Evolutionary conservation across 2,797 vertebrate species (phyloP).

Genomic region (Argentina silus): DNA sequence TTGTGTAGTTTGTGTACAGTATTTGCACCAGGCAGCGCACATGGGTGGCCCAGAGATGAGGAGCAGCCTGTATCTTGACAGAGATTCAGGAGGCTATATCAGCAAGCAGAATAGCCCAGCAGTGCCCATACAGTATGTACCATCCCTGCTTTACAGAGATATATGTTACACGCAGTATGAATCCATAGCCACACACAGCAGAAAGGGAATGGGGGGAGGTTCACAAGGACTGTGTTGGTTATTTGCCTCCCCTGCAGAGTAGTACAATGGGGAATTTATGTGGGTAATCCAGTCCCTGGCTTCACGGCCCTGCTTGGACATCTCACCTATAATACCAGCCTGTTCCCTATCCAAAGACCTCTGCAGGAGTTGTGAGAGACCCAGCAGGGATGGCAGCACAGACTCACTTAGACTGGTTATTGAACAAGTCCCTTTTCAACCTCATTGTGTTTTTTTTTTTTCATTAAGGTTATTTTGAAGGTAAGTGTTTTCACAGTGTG

Average conservation of each 20-base stretch:
- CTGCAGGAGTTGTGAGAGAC: constrained; percentile 56
- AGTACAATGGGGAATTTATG: constrained; percentile 51
- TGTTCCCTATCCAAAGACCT: constrained; percentile 47
- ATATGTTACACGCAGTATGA: constrained; percentile 5
- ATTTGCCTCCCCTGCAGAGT: constrained; percentile 38
- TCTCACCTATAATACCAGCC: constrained; percentile 71
- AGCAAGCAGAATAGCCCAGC: constrained; percentile 21
- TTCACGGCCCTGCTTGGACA: constrained; percentile 62
- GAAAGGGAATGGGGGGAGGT: constrained; percentile 36
- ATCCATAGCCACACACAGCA: constrained; percentile 45
- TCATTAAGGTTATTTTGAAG: neutral
- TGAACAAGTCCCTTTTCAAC: neutral
- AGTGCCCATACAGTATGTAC: constrained; percentile 1
- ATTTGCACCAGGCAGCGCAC: neutral
- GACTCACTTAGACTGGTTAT: constrained; percentile 14
- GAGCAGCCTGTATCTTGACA: constrained; percentile 20
- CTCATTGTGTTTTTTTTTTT: neutral
- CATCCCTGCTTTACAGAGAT: constrained; percentile 12
- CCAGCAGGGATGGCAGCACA: constrained; percentile 31
- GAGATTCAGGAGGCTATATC: constrained; percentile 27
- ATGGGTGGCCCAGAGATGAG: constrained; percentile 15
- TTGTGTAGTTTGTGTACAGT: neutral
- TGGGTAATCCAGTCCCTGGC: constrained; percentile 63
- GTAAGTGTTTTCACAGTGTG: too few relatives aligned
- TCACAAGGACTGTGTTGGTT: constrained; percentile 40